Base-by-base conservation (phyloP, 2,888 invertebrate species). In the Lepeophtheirus nordmannii region DNA sequence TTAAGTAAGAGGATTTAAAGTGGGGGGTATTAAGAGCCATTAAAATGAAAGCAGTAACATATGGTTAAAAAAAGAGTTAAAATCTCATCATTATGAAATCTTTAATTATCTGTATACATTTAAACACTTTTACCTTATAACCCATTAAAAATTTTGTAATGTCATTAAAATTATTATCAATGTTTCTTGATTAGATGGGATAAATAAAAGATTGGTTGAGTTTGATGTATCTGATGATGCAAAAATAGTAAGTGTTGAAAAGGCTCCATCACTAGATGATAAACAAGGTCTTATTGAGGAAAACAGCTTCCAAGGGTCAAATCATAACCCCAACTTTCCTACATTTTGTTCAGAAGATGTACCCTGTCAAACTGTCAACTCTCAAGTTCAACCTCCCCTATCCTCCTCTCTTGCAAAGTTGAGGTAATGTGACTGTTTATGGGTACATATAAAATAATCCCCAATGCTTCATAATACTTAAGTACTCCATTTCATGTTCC, bases 311-410 rank as follows among this genome's bases (percentile, higher is more conserved):
- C n/a, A 8, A n/a, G 17, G 5, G 17, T n/a, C n/a, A 2, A 46
- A 46, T 46, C 53, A 46, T 46, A 46, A 46, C 17, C 53, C 53
- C 53, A 46, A 46, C 53, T 46, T 46, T 46, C 53, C 53, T 46
- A 46, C n/a, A 17, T 46, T 46, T n/a, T 46, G 53, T 17, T 46
- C 53, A n/a, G n/a, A 46, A 17, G 53, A 17, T 46, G 17, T 46
- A 14, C 53, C 53, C 8, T 46, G 53, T 46, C 53, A 46, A 17
- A 46, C 53, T 5, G 53, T 46, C 17, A 17, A 46, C 53, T 46
- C 53, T 8, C 53, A 46, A 46, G 53, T 46, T 17, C 14, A 14
- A 5, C 53, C 53, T 5, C 53, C 53, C 5, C 30, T 30, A 30
- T 14, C 17, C 8, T 8, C 53, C 5, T 46, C 53, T n/a, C 3